These are phyloP conservation scores for Panthera uncia DNA, from an alignment of 2,113 vertebrate genomes.

Conservation along the genomic window DNA sequence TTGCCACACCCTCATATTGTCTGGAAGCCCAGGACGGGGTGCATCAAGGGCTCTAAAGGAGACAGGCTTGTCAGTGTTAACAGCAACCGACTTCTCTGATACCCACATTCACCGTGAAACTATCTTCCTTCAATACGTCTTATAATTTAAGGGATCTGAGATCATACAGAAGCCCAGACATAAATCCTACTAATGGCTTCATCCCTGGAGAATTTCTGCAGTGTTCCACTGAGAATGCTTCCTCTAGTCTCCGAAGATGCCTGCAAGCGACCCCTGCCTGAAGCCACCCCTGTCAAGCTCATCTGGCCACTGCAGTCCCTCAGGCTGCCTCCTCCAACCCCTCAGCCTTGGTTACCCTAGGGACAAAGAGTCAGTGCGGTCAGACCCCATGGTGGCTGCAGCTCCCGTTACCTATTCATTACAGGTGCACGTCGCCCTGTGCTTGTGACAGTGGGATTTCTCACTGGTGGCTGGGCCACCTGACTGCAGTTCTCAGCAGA, in stretches of 20 bases:
- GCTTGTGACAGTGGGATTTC: slow-evolving; percentile 56
- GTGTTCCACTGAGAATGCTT: not conserved
- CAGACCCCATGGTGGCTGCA: not conserved
- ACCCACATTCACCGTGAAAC: not conserved
- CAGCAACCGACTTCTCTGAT: not conserved
- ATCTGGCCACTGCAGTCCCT: not conserved
- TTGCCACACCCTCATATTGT: not conserved
- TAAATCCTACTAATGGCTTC: slow-evolving; percentile 43
- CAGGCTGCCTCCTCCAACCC: not conserved
- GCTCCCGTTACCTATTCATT: not conserved
- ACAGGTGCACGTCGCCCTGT: not conserved
- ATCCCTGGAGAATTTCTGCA: not conserved
- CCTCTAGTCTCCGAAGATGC: slow-evolving; percentile 5
- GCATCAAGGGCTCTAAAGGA: not conserved
- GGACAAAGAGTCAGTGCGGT: not conserved
- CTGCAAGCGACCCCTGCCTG: not conserved
- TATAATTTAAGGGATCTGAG: slow-evolving; percentile 57
- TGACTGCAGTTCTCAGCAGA: not conserved
- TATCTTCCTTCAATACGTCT: not conserved
- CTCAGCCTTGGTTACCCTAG: not conserved
- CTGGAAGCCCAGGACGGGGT: not conserved
- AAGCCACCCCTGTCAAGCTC: not conserved
- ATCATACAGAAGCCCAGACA: slow-evolving; percentile 28
- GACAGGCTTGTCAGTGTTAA: not conserved
- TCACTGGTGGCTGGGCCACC: slow-evolving; percentile 39